A percentile compares a stretch with the other conserved stretches of the same genome.
Evolutionary conservation across 2,113 vertebrate species (phyloP).

Genomic region (Saguinus midas): DNA sequence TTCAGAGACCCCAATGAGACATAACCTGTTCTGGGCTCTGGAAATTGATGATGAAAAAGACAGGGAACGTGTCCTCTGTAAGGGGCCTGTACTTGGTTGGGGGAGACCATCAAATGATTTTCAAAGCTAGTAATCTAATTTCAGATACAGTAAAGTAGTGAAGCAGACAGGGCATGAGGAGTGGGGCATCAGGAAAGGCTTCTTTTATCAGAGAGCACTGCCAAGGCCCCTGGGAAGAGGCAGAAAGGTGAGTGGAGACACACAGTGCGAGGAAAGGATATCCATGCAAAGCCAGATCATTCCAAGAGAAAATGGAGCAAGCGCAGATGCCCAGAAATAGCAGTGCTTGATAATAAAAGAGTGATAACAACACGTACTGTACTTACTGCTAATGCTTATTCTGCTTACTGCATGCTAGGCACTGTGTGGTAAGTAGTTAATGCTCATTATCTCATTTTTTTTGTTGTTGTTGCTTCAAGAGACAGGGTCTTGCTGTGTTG

Average conservation of each 20-base stretch:
- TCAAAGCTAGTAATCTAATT: neutral
- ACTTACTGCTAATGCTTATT: neutral
- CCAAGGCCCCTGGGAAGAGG: neutral
- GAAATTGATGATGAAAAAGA: neutral
- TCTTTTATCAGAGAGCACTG: neutral
- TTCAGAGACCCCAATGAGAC: neutral
- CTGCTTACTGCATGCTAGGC: neutral
- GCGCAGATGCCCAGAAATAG: too few species aligned
- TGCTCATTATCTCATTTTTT: neutral
- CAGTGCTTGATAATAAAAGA: too few species aligned
- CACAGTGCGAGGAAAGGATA: accelerated
- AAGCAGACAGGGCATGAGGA: neutral
- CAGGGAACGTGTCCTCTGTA: neutral
- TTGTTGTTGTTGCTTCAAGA: neutral
- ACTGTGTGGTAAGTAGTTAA: neutral
- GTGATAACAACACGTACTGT: neutral
- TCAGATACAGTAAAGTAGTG: neutral
- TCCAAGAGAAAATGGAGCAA: neutral
- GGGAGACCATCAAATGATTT: neutral
- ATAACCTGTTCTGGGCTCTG: neutral
- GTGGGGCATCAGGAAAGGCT: neutral
- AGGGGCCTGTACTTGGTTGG: neutral
- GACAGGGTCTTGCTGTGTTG: neutral
- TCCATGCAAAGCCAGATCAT: neutral
- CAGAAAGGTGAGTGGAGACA: neutral